Conservation (phyloP, 1,140 invertebrate species). For the Papilio helenus region DNA sequence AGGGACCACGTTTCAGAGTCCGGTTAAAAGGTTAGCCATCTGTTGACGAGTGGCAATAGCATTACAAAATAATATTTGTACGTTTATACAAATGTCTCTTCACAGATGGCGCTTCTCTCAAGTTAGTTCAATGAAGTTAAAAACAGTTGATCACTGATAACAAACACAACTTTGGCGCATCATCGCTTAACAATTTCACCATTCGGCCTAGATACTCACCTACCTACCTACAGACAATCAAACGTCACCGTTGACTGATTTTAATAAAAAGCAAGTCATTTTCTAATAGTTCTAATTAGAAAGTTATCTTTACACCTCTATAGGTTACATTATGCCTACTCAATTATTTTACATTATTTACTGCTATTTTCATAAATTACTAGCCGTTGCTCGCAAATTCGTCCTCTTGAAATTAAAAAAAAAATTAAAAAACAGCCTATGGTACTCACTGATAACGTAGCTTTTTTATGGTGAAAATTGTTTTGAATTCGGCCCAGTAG, state of each 20-base stretch:
- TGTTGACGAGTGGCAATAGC: neutral
- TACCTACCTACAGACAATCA: neutral
- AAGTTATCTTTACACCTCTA: neutral
- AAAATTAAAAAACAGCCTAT: too few relatives aligned
- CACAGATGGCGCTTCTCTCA: conserved; percentile 22
- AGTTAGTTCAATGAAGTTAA: neutral
- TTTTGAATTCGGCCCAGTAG: too few relatives aligned
- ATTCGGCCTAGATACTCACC: neutral
- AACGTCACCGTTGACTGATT: neutral
- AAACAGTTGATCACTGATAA: neutral
- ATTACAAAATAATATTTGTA: neutral
- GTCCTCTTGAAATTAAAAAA: too few relatives aligned
- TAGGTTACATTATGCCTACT: too few relatives aligned
- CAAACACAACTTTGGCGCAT: neutral
- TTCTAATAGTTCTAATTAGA: neutral
- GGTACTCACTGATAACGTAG: too few relatives aligned
- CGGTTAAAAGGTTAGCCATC: neutral
- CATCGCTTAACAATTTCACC: neutral
- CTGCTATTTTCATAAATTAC: too few relatives aligned
- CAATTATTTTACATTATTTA: too few relatives aligned
- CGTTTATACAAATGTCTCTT: conserved; percentile 2
- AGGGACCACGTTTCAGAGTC: neutral
- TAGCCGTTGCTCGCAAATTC: too few relatives aligned
- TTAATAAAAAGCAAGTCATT: neutral
- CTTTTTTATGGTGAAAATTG: too few relatives aligned